Evolutionary conservation across 2,113 vertebrate genomes (phyloP).

Genomic region (Sinosuthora webbiana): DNA sequence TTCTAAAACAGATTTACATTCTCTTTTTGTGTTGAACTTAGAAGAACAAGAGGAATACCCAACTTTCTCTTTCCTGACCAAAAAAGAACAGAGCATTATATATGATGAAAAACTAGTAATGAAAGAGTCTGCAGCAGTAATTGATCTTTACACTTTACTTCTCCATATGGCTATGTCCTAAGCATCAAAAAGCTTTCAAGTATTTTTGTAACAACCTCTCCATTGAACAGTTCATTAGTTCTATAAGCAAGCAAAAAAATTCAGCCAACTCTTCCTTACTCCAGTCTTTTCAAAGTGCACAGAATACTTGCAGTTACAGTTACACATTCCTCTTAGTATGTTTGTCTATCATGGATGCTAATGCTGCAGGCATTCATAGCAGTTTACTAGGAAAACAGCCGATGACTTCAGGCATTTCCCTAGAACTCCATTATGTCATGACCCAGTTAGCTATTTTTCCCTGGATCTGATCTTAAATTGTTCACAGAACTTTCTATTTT

Average conservation of each 20-base stretch:
- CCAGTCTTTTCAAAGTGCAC: background rate
- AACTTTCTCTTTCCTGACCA: background rate
- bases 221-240: background rate
- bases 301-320: background rate
- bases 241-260: background rate
- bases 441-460: background rate
- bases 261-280: background rate
- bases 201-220: background rate
- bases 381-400: background rate
- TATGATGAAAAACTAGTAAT: background rate
- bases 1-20: background rate
- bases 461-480: background rate
- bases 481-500: background rate
- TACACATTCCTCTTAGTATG: background rate
- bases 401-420: background rate
- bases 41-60: background rate
- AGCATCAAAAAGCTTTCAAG: background rate
- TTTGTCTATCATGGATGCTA: background rate
- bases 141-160: background rate
- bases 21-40: background rate
- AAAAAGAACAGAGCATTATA: background rate
- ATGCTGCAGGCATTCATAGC: background rate
- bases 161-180: background rate
- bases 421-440: background rate
- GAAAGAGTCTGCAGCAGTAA: background rate